Base-by-base conservation (phyloP, 2,113 vertebrate genomes). In the Eubucco bourcierii region DNA sequence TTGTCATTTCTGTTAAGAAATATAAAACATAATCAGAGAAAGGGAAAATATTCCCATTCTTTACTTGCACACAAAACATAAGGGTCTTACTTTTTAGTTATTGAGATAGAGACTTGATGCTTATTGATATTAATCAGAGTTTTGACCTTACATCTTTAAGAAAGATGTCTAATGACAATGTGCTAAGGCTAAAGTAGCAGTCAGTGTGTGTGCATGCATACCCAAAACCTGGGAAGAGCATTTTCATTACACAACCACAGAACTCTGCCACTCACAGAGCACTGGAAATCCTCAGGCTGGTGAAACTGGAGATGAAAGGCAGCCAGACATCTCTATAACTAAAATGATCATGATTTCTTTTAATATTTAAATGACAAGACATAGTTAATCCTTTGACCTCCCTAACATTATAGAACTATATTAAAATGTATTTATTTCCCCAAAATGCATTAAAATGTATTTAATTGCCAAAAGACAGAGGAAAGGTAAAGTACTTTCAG, bases 401-500 rank as follows among this genome's bases (percentile, higher is more conserved):
- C 46, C 29, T 91, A 80, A 94, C 67, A 23, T 92, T 90, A 71
- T 34, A 88, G 52, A 20, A 61, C 58, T 53, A 59, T 75, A 59
- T 68, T 81, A 47, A 94, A 89, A 81, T 3, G 3, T 33, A 63
- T 87, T 81, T 83, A 76, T 93, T 93, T 84, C 33, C 23, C 37
- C 2, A 55, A 82, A 92, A 94, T 25, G 17, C 87, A 90, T 75
- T 93, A 88, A 87, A 94, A 80, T 72, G 34, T 66, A 71, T 80
- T 83, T 84, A 92, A 85, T 84, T 37, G 88, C 50, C 83, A 80
- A 61, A 90, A 70, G 77, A 87, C 50, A 29, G 25, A 64, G 63
- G 46, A 83, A 95, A 91, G 90, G 82, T 86, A 91, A 80, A 81
- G 87, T 61, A 60, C 73, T 90, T 90, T 56, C 59, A 76, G 74